phyloP scores from a whole-genome alignment of 2,797 vertebrate genomes.

The Anguilla marmorata region DNA sequence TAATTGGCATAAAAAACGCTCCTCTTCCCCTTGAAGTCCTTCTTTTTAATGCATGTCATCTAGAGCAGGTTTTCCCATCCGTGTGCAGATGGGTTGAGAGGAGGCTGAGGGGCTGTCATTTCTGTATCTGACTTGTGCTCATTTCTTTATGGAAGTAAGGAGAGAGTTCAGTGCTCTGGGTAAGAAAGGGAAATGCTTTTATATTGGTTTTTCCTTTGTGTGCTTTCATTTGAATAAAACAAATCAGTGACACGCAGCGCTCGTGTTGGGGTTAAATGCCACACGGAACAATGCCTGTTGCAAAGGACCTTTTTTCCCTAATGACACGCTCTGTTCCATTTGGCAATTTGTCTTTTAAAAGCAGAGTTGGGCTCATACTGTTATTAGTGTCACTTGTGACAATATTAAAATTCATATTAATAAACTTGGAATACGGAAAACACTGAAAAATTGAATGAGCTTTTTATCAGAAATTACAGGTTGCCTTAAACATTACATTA shows the following conservation, averaged over 20 bases:
- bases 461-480: not conserved
- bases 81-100: not conserved
- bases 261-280: not conserved
- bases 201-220: not conserved
- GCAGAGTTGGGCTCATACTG: not conserved
- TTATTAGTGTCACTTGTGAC: not conserved
- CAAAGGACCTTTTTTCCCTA: not conserved
- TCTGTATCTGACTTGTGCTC: not conserved
- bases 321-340: not conserved
- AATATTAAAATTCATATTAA: not conserved
- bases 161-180: not conserved
- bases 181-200: not conserved
- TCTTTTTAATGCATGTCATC: not conserved
- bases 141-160: not conserved
- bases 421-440: not conserved
- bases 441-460: not conserved
- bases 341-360: not conserved
- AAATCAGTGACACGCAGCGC: not conserved
- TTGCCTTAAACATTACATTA: not conserved
- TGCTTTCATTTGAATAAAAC: not conserved
- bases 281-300: no score
- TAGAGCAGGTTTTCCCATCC: not conserved
- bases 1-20: conserved; percentile 6
- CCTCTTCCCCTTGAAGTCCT: not conserved
- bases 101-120: not conserved